Base-by-base conservation (phyloP, 23 tunicate species). In the Botrylloides violaceus region DNA sequence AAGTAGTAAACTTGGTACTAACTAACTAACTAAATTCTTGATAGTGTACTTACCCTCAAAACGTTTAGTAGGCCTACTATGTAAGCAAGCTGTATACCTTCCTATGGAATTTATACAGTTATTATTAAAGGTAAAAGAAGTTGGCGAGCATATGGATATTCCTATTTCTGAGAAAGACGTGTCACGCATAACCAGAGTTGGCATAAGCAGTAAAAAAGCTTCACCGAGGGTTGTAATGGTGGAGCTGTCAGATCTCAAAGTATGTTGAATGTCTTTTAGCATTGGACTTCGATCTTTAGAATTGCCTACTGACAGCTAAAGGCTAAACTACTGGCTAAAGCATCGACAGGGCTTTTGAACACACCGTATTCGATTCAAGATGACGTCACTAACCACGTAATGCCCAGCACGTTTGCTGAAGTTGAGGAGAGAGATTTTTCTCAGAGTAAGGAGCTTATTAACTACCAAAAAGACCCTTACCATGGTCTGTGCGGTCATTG, bases 151-250 rank as follows among this genome's bases (percentile, higher is more conserved):
- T 37, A 61, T 95, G 61, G 85, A 76, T 19, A 81, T 87, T n/a
- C 39, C 61, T 27, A 29, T 95, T 30, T 61, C 76, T 20, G 23
- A 80, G 21, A 43, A 61, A 30, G 86, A 87, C 36, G 70, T 95
- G 1, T 86, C 83, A 36, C 62, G 85, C 26, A 95, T 86, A 4
- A 79, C 82, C 49, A 82, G 99, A 32, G 76, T 95, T 29, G 87
- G 87, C 29, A 49, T 39, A 22, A 33, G 34, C 34, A 78, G 59
- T 48, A 66, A 50, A 38, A 75, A 49, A 60, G 25, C 39, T 3
- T 64, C 57, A n/a, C 87, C 77, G 5, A 49, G 92, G 43, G 72
- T 80, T 1, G 79, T 95, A 26, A 91, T 82, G 5, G 92, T 80
- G 39, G 80, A 87, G 62, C 36, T 95, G 29, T 76, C 96, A 2